Evolutionary conservation across 2,113 vertebrate genomes (phyloP), one percentile per base, ranked within the genome.

Genomic region (Tetraodon nigroviridis): DNA sequence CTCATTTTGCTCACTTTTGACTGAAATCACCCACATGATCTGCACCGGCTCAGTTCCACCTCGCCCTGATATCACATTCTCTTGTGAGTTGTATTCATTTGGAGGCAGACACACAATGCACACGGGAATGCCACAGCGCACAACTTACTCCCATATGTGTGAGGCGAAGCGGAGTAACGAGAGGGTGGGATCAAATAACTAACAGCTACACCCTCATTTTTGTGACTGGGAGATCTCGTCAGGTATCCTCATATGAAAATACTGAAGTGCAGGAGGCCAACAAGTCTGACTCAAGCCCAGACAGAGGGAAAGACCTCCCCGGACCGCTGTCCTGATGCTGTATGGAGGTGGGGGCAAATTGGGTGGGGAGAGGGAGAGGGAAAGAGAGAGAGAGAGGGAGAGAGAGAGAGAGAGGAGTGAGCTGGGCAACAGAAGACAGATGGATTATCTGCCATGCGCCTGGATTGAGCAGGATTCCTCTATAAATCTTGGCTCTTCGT

Each of bases 101-200:
- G 64, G 51, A 58, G 55, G 58, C 58, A 58, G 46, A 52, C 55
- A 51, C 51, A 44, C 53, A 55, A 72, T 42, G 61, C 61, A 71
- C 46, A 59, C 41, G 14, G 20, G 21, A 1, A 49, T 20, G 20
- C 47, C 27, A 41, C 61, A 73, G 56, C 64, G 67, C 72, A 80
- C 49, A 75, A 69, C 82, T 79, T 77, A 71, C 77, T 84, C 80
- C 80, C 83, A 86, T 79, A 86, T 83, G 82, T 82, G 78, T 68
- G 75, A 80, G 72, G 76, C 83, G 75, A 67, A 68, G 73, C 76
- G 72, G 81, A 78, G 71, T 59, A 75, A 75, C 73, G 62, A 17
- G 78, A 82, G 73, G 83, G 82, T 75, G 83, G 85, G 83, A 80
- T 81, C 72, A 74, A 83, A 71, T 79, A 76, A 75, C 80, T 69